A percentile compares a stretch with the other conserved stretches of the same genome.
phyloP scores from a whole-genome alignment of 2,888 invertebrate species.

The Sthenelais limicola region DNA sequence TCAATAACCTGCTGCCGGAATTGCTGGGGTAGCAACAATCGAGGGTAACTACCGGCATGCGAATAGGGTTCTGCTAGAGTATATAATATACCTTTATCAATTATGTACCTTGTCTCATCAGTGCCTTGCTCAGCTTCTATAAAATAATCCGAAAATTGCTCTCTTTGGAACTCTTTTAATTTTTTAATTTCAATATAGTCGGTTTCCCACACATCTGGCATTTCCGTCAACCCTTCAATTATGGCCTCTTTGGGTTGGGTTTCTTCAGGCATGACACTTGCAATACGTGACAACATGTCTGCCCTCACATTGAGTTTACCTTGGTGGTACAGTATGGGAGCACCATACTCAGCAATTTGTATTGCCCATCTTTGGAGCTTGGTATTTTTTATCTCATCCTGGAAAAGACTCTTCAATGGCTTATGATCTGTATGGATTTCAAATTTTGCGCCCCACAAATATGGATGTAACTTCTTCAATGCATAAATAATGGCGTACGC shows the following conservation, averaged over 20 bases:
- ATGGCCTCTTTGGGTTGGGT: too few species aligned
- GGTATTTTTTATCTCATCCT: conserved; percentile 11
- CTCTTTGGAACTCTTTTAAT: not conserved
- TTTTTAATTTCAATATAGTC: too few species aligned
- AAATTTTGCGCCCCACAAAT: conserved; percentile 30
- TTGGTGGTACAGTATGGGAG: conserved; percentile 5
- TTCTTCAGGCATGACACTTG: too few species aligned
- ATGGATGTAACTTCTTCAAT: conserved; percentile 24
- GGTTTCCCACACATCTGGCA: too few species aligned
- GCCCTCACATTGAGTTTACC: conserved; percentile 2
- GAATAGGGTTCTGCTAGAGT: not conserved
- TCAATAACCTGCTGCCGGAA: not conserved
- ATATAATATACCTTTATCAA: not conserved
- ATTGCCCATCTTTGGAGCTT: conserved; percentile 33
- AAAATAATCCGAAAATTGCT: not conserved
- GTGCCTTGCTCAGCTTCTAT: not conserved
- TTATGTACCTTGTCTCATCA: not conserved
- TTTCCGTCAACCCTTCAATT: too few species aligned
- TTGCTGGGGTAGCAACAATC: conserved; percentile 1
- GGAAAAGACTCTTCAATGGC: conserved; percentile 30
- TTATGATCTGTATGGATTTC: conserved; percentile 24
- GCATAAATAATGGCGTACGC: conserved; percentile 36
- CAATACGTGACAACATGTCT: conserved; percentile 27
- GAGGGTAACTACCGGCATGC: not conserved
- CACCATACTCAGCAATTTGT: conserved; percentile 22